Evolutionary conservation across 1,140 invertebrate species (phyloP).

Genomic region (Drosophila micromelanica): DNA sequence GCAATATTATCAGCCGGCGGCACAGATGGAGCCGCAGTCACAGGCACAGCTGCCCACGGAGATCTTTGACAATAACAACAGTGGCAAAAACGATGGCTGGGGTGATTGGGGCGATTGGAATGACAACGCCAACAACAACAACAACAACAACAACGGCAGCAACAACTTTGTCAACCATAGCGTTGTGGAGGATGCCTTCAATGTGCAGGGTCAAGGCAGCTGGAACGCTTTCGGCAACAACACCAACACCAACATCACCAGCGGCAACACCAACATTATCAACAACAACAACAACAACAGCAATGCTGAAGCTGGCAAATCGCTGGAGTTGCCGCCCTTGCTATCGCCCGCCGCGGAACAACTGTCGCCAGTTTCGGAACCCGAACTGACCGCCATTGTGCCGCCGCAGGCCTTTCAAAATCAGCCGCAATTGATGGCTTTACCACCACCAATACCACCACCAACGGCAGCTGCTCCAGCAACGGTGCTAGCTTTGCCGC

Average conservation of each 20-base stretch:
- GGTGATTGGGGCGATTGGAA: constrained; percentile 84
- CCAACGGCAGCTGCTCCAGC: constrained; percentile 9
- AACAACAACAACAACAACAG: constrained; percentile 21
- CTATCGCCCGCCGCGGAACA: constrained; percentile 29
- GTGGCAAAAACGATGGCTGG: constrained; percentile 72
- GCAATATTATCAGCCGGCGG: constrained; percentile 26
- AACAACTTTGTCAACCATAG: constrained; percentile 32
- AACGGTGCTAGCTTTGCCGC: constrained; percentile 14
- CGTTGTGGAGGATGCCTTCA: constrained; percentile 81
- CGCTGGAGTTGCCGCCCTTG: constrained; percentile 42
- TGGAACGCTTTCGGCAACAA: constrained; percentile 76
- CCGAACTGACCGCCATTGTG: constrained; percentile 66
- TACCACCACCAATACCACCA: background rate
- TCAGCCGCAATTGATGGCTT: constrained; percentile 41
- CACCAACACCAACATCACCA: constrained; percentile 28
- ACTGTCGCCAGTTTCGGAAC: constrained; percentile 38
- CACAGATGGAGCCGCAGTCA: background rate
- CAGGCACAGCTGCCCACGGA: constrained; percentile 30
- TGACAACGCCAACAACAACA: constrained; percentile 54
- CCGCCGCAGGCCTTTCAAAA: constrained; percentile 77
- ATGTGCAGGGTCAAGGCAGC: constrained; percentile 71
- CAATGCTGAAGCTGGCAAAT: constrained; percentile 13
- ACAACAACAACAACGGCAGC: constrained; percentile 15
- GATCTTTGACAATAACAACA: constrained; percentile 64
- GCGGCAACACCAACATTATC: constrained; percentile 28